A percentile compares a stretch with the other conserved stretches of the same genome.
These are phyloP conservation scores for Eulemur coronatus DNA, from an alignment of 2,797 vertebrate genomes.

Conservation along the genomic window DNA sequence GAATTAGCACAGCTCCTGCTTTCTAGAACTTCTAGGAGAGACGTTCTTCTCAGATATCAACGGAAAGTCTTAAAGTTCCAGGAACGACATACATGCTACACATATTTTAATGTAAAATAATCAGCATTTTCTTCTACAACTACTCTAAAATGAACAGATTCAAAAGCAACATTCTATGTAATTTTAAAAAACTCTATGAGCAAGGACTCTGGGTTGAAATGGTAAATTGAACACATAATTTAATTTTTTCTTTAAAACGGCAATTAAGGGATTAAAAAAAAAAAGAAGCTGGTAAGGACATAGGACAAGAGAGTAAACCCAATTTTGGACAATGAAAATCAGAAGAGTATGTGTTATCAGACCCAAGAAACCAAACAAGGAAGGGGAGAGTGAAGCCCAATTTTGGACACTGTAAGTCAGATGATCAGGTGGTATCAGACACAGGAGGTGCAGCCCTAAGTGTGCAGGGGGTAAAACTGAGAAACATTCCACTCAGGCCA, in stretches of 20 bases:
- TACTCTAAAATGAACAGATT: not conserved
- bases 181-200: not conserved
- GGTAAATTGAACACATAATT: not conserved
- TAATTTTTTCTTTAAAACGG: conserved; percentile 18
- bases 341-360: not conserved
- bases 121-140: not conserved
- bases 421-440: not conserved
- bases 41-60: not conserved
- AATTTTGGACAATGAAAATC: not conserved
- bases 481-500: not conserved
- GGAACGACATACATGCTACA: not conserved
- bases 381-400: not conserved
- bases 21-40: conserved; percentile 5
- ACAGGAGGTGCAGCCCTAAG: not conserved
- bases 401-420: not conserved
- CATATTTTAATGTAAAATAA: not conserved
- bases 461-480: not conserved
- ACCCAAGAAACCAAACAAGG: not conserved
- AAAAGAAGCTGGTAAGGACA: not conserved
- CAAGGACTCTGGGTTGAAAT: not conserved
- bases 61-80: conserved; percentile 6
- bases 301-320: not conserved
- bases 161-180: not conserved
- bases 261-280: not conserved
- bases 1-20: not conserved